Base-by-base conservation (phyloP, 2,113 vertebrate species). In the Gallinago undulata region DNA sequence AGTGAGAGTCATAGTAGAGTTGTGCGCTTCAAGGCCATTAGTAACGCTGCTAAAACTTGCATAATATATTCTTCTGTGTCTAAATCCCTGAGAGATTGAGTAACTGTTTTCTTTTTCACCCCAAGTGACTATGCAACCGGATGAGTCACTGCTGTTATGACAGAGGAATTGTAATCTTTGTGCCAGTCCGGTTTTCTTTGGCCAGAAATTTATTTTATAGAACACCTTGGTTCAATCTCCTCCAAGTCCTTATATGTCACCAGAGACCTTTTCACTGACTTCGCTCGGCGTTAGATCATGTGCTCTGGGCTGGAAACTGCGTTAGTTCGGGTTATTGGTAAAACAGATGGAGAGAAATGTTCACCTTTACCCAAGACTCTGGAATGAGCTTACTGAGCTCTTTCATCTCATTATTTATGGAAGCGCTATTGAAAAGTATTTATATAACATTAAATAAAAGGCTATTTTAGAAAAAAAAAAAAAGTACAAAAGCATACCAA, bases 91-190 rank as follows among this genome's bases (percentile, higher is more conserved):
- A 94, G 90, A 96, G 94, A 89, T 35, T 95, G 96, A 97, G 91
- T 93, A 96, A 96, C 91, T 96, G 92, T 95, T 97, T 97, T 96
- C 94, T 89, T 96, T 93, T 90, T 92, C 69, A 84, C 91, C 92
- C 74, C 81, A 87, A 93, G 81, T 94, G 94, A 94, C 90, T 95
- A 43, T 96, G 92, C 62, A 87, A 79, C 53, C 48, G 73, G 47
- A 67, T 95, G 96, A 97, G 77, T 97, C 96, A 97, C 57, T 79
- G 89, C 84, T 92, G 86, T 79, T 95, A 93, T 84, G 86, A 68
- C 41, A 85, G 90, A 89, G 21, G 69, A 91, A 76, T 87, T 91
- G 81, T 76, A 82, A 91, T 93, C 76, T 83, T 59, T 82, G 43
- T 81, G 86, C 79, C 89, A 84, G 91, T 69, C 84, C 92, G 84